Conservation (phyloP, 2,113 vertebrate species). For the Xenotilapia caudafasciata region DNA sequence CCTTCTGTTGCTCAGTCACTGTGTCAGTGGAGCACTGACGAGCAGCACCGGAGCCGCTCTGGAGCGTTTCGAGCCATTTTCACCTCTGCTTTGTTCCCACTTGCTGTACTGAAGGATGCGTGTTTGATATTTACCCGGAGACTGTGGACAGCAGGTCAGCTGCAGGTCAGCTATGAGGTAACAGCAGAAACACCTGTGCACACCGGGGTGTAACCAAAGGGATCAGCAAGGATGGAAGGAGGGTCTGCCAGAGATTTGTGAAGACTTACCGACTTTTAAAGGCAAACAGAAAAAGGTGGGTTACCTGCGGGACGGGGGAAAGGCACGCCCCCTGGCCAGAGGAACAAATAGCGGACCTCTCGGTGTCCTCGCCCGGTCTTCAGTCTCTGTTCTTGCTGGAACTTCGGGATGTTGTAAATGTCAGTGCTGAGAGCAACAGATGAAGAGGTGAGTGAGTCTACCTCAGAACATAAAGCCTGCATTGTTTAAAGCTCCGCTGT, state of each 20-base stretch:
- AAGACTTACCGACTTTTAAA: not conserved
- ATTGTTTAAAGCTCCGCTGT: not conserved
- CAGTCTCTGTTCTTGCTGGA: not conserved
- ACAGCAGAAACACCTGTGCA: constrained; percentile 1
- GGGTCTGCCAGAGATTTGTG: constrained; percentile 22
- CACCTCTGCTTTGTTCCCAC: not conserved
- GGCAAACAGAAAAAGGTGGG: constrained; percentile 30
- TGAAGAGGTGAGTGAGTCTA: constrained; percentile 42
- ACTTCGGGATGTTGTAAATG: not conserved
- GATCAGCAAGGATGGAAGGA: constrained; percentile 33
- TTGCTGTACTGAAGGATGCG: not conserved
- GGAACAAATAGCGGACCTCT: constrained; percentile 55
- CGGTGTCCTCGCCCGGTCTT: not conserved
- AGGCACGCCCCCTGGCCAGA: constrained; percentile 54
- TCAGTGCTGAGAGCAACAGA: constrained; percentile 7
- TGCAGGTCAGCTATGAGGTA: not conserved
- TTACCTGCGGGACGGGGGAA: not conserved
- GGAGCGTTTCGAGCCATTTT: not conserved
- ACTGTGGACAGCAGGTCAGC: not conserved
- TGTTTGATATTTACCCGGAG: not conserved
- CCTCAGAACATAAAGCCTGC: constrained; percentile 1
- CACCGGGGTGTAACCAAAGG: constrained; percentile 30
- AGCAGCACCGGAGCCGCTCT: not conserved
- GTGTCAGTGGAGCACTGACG: constrained; percentile 29
- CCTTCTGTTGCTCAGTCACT: constrained; percentile 47